Base-by-base conservation (phyloP, 2,797 vertebrate genomes). In the Chaetophractus vellerosus region DNA sequence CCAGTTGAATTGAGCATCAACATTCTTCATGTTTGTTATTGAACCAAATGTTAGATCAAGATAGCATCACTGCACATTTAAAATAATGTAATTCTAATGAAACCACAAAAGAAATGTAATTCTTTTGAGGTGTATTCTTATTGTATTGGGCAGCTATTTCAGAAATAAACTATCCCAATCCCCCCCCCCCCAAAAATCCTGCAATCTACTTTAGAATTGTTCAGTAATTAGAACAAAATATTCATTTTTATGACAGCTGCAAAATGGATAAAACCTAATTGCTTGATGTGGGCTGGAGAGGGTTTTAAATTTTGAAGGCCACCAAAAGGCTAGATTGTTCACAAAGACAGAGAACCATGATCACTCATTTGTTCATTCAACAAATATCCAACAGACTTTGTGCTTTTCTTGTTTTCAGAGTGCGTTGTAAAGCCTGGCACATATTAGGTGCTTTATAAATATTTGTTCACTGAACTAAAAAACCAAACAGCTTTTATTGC, bases 11-110 rank as follows among this genome's bases (percentile, higher is more conserved):
- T 38, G 38, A 38, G n/a, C 48, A 28, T 24, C 36, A 71, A 83
- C n/a, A 61, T 68, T 33, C 68, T 59, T 72, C 61, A 82, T 82
- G 76, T 81, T 76, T 81, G 45, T 16, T 52, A 87, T 0, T 81
- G 63, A 93, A 87, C 86, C 48, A 33, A 55, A 93, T 86, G 45
- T 45, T 68, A 75, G 52, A 93, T 52, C 61, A 18, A 52, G 15
- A 90, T 33, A 85, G 31, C 8, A 69, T 63, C 55, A 76, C 7
- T 48, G 2, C 21, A 87, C 19, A 76, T 75, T 50, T 90, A 19
- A 45, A 80, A 33, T 15, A 69, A 69, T 24, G 36, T n/a, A 81
- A 75, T 68, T 85, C 41, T 45, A 74, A 72, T 41, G 41, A 89
- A 93, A 55, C 10, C 48, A 88, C 9, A 38, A 38, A 75, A 74